Evolutionary conservation across 1,140 invertebrate species (phyloP).

Genomic region (Drosophila aff.): DNA sequence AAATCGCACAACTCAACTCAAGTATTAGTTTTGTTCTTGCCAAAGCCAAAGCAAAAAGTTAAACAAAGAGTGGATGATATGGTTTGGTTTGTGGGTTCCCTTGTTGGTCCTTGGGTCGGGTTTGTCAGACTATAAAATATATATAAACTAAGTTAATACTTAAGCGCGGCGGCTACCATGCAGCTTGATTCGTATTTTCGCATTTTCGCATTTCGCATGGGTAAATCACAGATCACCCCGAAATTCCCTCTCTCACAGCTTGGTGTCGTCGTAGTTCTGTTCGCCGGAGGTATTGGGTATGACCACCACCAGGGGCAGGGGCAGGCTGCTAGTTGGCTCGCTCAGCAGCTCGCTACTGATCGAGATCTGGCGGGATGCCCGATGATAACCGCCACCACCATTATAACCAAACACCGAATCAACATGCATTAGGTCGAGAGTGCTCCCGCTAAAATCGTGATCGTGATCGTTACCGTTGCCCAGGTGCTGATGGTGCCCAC

Average conservation of each 20-base stretch:
- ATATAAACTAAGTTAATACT: constrained; percentile 10
- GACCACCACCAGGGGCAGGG: constrained; percentile 77
- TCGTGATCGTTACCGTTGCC: constrained; percentile 63
- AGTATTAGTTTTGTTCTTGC: constrained; percentile 38
- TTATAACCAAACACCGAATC: constrained; percentile 32
- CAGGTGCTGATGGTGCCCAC: constrained; percentile 10
- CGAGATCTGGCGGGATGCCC: constrained; percentile 56
- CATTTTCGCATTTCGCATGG: background rate
- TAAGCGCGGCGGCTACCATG: constrained; percentile 29
- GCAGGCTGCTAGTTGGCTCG: constrained; percentile 41
- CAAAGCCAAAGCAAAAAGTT: constrained; percentile 43
- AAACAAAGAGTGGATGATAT: constrained; percentile 40
- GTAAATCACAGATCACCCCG: constrained; percentile 34
- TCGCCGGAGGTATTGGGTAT: constrained; percentile 74
- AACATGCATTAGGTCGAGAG: constrained; percentile 59
- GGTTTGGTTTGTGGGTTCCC: constrained; percentile 31
- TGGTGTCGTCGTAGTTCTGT: constrained; percentile 71
- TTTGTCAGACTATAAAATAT: constrained; percentile 40
- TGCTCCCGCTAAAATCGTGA: constrained; percentile 48
- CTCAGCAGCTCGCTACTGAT: constrained; percentile 68
- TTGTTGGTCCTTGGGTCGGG: constrained; percentile 38
- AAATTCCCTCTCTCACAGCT: constrained; percentile 62
- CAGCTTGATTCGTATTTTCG: constrained; percentile 6
- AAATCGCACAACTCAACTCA: constrained; percentile 42
- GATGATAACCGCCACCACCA: constrained; percentile 10